These are phyloP conservation scores for Coelopa pilipes DNA, from an alignment of 2,888 invertebrate species.

Conservation along the genomic window DNA sequence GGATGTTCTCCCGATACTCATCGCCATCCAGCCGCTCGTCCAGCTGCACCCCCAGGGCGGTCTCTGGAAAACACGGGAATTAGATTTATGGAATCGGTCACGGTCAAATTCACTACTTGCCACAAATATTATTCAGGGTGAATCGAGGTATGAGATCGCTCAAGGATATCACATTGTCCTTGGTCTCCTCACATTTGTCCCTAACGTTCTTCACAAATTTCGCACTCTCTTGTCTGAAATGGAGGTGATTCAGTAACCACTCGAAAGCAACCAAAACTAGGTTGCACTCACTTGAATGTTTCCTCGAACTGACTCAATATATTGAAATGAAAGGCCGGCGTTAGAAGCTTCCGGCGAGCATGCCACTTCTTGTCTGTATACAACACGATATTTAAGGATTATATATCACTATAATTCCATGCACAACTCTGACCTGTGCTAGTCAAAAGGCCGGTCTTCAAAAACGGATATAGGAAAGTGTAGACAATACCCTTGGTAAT, in stretches of 20 bases:
- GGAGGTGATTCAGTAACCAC: not conserved
- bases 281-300: constrained; percentile 52
- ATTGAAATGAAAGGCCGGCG: constrained; percentile 59
- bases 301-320: constrained; percentile 55
- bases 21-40: constrained; percentile 53
- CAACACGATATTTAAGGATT: not conserved
- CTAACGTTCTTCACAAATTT: constrained; percentile 45
- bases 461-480: constrained; percentile 50
- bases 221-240: constrained; percentile 48
- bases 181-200: constrained; percentile 13
- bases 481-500: constrained; percentile 52
- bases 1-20: constrained; percentile 51
- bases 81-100: not conserved
- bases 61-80: constrained; percentile 46
- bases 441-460: constrained; percentile 52
- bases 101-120: constrained; percentile 43
- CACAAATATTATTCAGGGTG: constrained; percentile 55
- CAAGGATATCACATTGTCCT: constrained; percentile 41
- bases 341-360: constrained; percentile 53
- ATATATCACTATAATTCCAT: not conserved
- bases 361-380: constrained; percentile 56
- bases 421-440: constrained; percentile 49
- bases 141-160: constrained; percentile 55
- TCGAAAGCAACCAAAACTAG: not conserved
- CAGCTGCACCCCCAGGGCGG: constrained; percentile 53